Conservation (phyloP, 2,113 vertebrate genomes). For the Callorhinus ursinus region DNA sequence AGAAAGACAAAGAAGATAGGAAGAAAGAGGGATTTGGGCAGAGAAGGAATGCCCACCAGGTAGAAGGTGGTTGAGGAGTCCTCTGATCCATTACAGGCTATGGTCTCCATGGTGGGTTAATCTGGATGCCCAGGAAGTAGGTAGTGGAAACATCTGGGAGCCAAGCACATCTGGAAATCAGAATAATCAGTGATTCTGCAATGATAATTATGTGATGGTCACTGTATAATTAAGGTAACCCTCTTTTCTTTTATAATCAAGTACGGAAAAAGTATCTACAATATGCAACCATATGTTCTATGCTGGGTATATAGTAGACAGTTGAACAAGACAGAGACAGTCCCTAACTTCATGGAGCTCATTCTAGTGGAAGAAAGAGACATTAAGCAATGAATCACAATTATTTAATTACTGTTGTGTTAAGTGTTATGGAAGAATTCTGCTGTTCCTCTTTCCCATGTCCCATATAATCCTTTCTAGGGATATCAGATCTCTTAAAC, state of each 20-base stretch:
- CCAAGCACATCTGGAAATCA: neutral
- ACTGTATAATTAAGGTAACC: neutral
- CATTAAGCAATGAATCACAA: neutral
- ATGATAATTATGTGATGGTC: neutral
- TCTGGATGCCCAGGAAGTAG: neutral
- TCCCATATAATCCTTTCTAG: neutral
- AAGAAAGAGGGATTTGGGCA: constrained; percentile 56
- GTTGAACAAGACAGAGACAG: neutral
- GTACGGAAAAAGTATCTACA: neutral
- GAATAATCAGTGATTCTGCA: neutral
- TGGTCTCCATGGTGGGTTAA: neutral
- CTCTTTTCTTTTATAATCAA: constrained; percentile 24
- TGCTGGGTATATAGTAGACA: neutral
- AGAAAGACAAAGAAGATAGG: constrained; percentile 63
- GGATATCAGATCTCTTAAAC: neutral
- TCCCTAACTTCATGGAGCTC: neutral
- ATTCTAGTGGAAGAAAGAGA: neutral
- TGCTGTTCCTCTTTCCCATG: neutral
- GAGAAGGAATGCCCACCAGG: constrained; percentile 58
- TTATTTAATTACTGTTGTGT: neutral
- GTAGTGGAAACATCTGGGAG: neutral
- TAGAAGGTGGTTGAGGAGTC: constrained; percentile 52
- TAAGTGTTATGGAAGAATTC: neutral
- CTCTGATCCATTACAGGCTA: neutral
- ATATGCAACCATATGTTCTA: neutral